Evolutionary conservation across 1,140 invertebrate species (phyloP), one percentile per base, ranked within the genome.

Genomic region (Aphaenogaster floridana): DNA sequence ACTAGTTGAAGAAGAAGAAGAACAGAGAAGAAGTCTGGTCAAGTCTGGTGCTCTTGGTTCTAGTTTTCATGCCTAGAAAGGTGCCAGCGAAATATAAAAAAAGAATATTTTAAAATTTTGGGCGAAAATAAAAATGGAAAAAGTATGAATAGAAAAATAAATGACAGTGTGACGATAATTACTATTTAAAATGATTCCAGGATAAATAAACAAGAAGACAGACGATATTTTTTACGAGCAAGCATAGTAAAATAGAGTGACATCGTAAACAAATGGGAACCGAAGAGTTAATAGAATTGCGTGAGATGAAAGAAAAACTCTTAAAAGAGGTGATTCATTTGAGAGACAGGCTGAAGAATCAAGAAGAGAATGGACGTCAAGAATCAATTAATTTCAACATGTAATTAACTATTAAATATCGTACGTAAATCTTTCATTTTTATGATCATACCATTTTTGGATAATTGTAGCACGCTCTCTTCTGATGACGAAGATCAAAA

Each of bases 231-330:
- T 28, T 28, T 28, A 28, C 28, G 28, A 28, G 28, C 28, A 28
- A 28, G 28, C 28, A 28, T 21, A 21, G 21, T 21, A 21, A 21
- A 28, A 61, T 57, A 57, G 6, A 68, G 36, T 68, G 36, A 52
- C 13, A 52, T 39, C 34, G 3, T 13, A 52, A 52, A 9, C 15
- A 74, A 77, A 72, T 87, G 86, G 45, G 17, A 11, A 28, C 72
- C 4, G 36, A 57, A n/a, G 50, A 83, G 11, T 42, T 83, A 52
- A 6, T 0, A 21, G 15, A 64, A 63, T 83, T 87, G 39, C 28
- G 45, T 0, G 17, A 52, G 6, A 9, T 54, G 36, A 87, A 87
- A 54, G 1, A 48, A n/a, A 0, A 64, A 36, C 54, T 83, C 1
- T 17, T 72, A 13, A 1, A 54, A 72, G 7, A 83, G 17, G 15